Conservation (phyloP, 2,797 vertebrate genomes). For the Rhynchonycteris naso region DNA sequence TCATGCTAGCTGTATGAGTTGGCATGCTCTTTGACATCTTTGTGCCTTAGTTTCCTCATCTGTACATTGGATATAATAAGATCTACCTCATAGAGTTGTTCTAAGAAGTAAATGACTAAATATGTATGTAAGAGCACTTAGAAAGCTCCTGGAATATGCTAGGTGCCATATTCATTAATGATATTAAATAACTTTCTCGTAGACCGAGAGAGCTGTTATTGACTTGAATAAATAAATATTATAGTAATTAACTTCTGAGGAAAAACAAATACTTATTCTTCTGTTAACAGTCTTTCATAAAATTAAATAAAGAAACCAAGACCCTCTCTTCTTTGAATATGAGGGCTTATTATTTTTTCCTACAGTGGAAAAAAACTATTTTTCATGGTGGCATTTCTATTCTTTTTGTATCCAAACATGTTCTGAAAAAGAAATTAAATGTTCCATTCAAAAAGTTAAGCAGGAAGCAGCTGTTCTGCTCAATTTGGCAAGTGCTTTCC, state of each 20-base stretch:
- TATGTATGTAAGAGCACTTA: background rate
- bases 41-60: background rate
- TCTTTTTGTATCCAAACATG: background rate
- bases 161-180: background rate
- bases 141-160: background rate
- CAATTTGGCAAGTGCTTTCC: background rate
- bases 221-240: background rate
- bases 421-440: background rate
- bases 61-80: background rate
- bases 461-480: slow-evolving; percentile 3
- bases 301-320: background rate
- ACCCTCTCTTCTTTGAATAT: background rate
- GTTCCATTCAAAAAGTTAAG: background rate
- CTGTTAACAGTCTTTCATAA: background rate
- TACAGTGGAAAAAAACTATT: background rate
- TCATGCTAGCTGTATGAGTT: background rate
- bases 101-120: background rate
- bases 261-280: background rate
- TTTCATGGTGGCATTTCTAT: background rate
- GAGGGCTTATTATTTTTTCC: background rate
- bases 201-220: background rate
- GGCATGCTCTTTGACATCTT: background rate
- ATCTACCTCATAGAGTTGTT: background rate
- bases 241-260: background rate
- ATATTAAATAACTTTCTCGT: background rate